phyloP scores from a whole-genome alignment of 2,888 invertebrate species.

The Melanostoma mellinum region DNA sequence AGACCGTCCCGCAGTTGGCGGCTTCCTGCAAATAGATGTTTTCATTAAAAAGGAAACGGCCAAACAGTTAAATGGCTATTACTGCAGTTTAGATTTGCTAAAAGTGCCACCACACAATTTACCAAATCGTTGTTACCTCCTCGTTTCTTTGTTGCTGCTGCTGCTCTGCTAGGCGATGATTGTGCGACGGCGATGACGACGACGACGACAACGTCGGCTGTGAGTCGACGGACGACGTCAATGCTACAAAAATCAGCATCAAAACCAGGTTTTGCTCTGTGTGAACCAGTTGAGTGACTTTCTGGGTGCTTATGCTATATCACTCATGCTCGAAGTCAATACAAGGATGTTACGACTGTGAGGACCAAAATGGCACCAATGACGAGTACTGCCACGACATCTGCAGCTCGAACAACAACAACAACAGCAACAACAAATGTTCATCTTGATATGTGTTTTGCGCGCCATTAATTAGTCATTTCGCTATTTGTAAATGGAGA shows the following conservation, averaged over 20 bases:
- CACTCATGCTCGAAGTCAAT: constrained; percentile 70
- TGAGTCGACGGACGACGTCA: constrained; percentile 17
- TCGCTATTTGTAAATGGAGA: constrained; percentile 76
- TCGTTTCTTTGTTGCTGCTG: constrained; percentile 31
- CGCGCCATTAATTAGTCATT: constrained; percentile 77
- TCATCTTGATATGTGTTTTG: constrained; percentile 76
- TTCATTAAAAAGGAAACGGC: constrained; percentile 74
- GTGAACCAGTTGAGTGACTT: constrained; percentile 72
- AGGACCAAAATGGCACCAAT: constrained; percentile 71
- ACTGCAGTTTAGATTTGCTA: constrained; percentile 74
- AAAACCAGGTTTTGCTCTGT: constrained; percentile 26
- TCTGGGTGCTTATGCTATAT: constrained; percentile 68
- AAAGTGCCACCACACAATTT: constrained; percentile 73
- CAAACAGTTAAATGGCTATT: constrained; percentile 74
- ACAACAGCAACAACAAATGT: constrained; percentile 70
- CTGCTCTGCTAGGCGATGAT: constrained; percentile 20
- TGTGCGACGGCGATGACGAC: constrained; percentile 19
- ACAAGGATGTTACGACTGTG: constrained; percentile 57
- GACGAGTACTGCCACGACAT: constrained; percentile 64
- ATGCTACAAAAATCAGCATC: not conserved
- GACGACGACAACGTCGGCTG: constrained; percentile 9
- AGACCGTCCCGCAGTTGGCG: constrained; percentile 27
- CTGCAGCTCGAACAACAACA: constrained; percentile 35
- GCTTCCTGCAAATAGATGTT: constrained; percentile 74
- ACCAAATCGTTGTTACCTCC: constrained; percentile 60